These are phyloP conservation scores for Tichodroma muraria DNA, from an alignment of 2,113 vertebrate genomes.

Conservation along the genomic window DNA sequence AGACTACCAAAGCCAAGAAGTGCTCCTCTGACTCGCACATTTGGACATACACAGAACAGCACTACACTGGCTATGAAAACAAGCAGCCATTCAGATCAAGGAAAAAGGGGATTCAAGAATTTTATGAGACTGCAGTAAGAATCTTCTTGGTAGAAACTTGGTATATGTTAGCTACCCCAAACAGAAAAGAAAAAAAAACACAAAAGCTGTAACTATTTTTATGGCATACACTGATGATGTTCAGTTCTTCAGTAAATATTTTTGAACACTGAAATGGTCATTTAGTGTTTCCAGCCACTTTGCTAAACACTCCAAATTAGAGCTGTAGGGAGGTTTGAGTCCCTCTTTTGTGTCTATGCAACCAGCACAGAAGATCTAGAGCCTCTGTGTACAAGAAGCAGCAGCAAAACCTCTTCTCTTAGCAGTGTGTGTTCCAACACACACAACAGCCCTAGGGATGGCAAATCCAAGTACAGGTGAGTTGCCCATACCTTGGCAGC, in stretches of 20 bases:
- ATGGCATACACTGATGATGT: neutral
- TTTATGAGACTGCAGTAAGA: neutral
- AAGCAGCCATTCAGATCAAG: neutral
- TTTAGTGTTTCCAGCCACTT: neutral
- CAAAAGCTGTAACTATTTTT: neutral
- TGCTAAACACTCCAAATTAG: neutral
- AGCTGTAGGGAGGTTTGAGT: neutral
- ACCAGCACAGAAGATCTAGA: neutral
- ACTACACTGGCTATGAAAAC: neutral
- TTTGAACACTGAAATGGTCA: neutral
- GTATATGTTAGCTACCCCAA: neutral
- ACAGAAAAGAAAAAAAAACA: neutral
- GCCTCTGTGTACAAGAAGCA: neutral
- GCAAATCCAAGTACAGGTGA: neutral
- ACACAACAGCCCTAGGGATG: neutral
- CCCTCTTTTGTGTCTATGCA: neutral
- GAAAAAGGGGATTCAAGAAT: neutral
- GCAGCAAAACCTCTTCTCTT: neutral
- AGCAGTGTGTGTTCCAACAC: neutral
- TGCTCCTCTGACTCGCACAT: neutral
- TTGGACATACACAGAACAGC: neutral
- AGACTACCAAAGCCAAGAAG: neutral
- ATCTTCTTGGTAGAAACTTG: neutral
- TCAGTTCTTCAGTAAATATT: neutral
- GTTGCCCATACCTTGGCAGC: neutral